These are phyloP conservation scores for Cheilinus undulatus DNA, from an alignment of 2,113 vertebrate species.

Conservation along the genomic window DNA sequence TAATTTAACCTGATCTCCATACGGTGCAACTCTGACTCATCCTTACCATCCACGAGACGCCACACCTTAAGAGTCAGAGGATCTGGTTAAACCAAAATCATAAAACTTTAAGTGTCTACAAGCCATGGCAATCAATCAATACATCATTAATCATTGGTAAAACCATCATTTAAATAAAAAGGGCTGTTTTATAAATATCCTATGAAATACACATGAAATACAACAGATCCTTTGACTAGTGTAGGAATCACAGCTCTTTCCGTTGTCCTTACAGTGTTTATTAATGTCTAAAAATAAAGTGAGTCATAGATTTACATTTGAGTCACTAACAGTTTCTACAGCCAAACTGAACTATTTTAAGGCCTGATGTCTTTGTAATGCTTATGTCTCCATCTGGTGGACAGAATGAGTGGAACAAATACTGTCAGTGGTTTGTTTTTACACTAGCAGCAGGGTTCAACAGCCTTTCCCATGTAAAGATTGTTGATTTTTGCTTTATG, in stretches of 20 bases:
- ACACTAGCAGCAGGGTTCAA: too few species aligned
- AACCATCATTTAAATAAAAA: not conserved
- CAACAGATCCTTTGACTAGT: not conserved
- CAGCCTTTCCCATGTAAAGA: too few species aligned
- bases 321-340: not conserved
- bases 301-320: not conserved
- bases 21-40: constrained; percentile 44
- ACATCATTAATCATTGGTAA: not conserved
- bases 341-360: too few species aligned
- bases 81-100: not conserved
- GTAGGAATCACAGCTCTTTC: not conserved
- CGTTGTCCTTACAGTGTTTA: not conserved
- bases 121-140: not conserved
- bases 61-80: not conserved
- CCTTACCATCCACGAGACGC: constrained; percentile 3
- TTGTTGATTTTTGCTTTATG: too few species aligned
- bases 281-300: not conserved
- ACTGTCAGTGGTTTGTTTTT: not conserved
- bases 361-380: too few species aligned
- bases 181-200: too few species aligned
- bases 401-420: not conserved
- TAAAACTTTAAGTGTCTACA: not conserved
- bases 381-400: constrained; percentile 54
- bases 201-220: too few species aligned
- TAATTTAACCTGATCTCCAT: constrained; percentile 44